phyloP scores from a whole-genome alignment of 2,113 vertebrate species.

The Cyphomyrus discorhynchus region DNA sequence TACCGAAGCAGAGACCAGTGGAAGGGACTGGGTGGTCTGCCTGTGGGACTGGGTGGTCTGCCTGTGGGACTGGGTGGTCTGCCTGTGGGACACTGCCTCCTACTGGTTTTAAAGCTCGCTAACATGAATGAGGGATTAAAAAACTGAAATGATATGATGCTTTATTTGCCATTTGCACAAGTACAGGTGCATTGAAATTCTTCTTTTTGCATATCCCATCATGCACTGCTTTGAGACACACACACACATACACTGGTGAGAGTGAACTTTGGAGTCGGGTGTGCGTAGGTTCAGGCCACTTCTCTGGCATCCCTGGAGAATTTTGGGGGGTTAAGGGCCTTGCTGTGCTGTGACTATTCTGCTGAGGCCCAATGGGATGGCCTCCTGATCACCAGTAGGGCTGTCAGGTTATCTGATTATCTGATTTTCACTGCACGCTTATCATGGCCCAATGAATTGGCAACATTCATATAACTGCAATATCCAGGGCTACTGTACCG shows the following conservation, averaged over 20 bases:
- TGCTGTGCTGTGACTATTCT: background rate
- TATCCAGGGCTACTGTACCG: background rate
- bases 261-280: too few relatives aligned
- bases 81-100: background rate
- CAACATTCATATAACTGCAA: background rate
- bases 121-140: background rate
- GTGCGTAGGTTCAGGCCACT: background rate
- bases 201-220: background rate
- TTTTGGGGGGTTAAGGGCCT: background rate
- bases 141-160: background rate
- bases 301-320: background rate
- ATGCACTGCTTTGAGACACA: background rate
- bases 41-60: background rate
- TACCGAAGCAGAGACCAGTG: slow-evolving; percentile 28
- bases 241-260: background rate
- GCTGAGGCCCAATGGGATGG: too few relatives aligned
- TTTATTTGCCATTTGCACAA: background rate
- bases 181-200: background rate
- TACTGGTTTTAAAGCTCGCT: background rate
- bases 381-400: background rate
- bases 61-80: background rate
- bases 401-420: background rate
- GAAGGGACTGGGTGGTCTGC: background rate
- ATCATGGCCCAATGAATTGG: background rate
- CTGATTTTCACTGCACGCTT: background rate